Evolutionary conservation across 2,888 invertebrate species (phyloP).

Genomic region (Catocala fraxini): DNA sequence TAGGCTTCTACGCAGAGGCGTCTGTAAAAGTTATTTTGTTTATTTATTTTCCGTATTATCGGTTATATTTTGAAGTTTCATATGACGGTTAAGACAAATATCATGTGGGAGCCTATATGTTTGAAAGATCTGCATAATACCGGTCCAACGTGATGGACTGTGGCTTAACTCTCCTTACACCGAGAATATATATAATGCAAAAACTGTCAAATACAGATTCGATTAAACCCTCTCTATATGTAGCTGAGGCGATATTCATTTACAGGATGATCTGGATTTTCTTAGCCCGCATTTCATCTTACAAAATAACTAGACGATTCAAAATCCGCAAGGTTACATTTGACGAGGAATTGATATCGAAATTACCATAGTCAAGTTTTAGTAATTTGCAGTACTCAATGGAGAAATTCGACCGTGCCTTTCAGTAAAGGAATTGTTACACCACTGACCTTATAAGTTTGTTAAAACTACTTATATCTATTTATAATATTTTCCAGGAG

Average conservation of each 20-base stretch:
- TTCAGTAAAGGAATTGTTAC: slow-evolving; percentile 8
- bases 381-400: slow-evolving; percentile 31
- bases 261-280: neutral
- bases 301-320: too few species aligned
- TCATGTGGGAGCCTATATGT: too few species aligned
- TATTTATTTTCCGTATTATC: too few species aligned
- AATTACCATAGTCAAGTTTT: slow-evolving; percentile 19
- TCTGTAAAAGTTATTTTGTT: neutral
- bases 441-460: slow-evolving; percentile 67
- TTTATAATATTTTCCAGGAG: slow-evolving; percentile 17
- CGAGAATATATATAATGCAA: too few species aligned
- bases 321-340: too few species aligned
- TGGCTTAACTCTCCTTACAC: too few species aligned
- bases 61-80: too few species aligned
- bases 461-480: too few species aligned
- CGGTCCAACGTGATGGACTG: too few species aligned
- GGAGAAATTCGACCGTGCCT: slow-evolving; percentile 29
- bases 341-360: neutral
- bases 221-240: slow-evolving; percentile 6
- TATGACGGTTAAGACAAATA: too few species aligned
- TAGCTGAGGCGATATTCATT: slow-evolving; percentile 5
- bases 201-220: slow-evolving; percentile 39
- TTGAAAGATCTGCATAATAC: too few species aligned
- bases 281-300: too few species aligned
- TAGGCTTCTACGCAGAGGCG: neutral